Conservation (phyloP, 2,888 invertebrate genomes). For the Melanotus villosus region DNA sequence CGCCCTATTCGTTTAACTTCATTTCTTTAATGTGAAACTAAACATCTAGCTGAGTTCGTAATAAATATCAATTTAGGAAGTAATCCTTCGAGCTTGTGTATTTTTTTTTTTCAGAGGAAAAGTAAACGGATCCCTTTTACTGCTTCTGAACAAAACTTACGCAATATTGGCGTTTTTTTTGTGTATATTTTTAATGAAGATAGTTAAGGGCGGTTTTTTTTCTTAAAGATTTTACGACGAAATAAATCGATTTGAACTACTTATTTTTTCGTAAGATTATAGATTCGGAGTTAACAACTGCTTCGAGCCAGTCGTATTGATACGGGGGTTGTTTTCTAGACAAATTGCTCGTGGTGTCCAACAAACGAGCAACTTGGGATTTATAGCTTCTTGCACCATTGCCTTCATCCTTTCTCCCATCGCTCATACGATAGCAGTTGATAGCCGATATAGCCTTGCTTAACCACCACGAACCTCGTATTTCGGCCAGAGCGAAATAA, state of each 20-base stretch:
- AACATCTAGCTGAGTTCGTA: too few relatives aligned
- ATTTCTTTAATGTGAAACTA: too few relatives aligned
- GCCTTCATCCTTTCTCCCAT: slow-evolving; percentile 52
- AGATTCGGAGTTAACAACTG: slow-evolving; percentile 39
- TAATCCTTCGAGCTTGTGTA: too few relatives aligned
- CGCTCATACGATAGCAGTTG: slow-evolving; percentile 51
- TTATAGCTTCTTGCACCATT: slow-evolving; percentile 51
- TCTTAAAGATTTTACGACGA: slow-evolving; percentile 13
- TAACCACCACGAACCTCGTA: slow-evolving; percentile 12
- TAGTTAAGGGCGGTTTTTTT: not conserved
- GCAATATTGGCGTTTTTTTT: not conserved
- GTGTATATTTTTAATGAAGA: slow-evolving; percentile 2
- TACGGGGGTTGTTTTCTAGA: slow-evolving; percentile 45
- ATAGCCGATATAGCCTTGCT: slow-evolving; percentile 39
- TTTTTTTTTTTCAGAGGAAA: too few relatives aligned
- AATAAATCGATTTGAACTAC: slow-evolving; percentile 14
- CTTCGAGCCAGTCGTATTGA: slow-evolving; percentile 39
- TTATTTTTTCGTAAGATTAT: slow-evolving; percentile 34
- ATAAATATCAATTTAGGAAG: too few relatives aligned
- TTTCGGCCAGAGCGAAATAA: slow-evolving; percentile 14
- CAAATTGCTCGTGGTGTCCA: slow-evolving; percentile 51
- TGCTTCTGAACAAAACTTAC: too few relatives aligned
- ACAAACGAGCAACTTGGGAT: slow-evolving; percentile 50
- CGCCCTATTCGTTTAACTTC: too few relatives aligned
- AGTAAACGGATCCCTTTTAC: too few relatives aligned